These are phyloP conservation scores for Calephelis perditalis DNA, from an alignment of 2,888 invertebrate species.

Conservation along the genomic window DNA sequence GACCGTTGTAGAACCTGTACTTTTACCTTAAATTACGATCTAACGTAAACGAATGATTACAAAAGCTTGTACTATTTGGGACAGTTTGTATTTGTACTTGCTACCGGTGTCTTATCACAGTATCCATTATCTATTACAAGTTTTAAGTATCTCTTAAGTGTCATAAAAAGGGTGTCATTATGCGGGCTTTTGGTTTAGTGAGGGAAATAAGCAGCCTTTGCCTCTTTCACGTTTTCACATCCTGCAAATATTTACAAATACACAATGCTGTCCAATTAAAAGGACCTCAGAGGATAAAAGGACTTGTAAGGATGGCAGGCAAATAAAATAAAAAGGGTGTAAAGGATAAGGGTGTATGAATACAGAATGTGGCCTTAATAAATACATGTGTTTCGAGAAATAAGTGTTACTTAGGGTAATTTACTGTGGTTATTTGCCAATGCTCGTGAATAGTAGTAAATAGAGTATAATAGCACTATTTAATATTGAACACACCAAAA, in stretches of 20 bases:
- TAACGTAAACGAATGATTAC: too few species aligned
- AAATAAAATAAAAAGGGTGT: constrained; percentile 5
- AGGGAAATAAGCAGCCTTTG: background rate
- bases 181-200: constrained; percentile 4
- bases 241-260: constrained; percentile 6
- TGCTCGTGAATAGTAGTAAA: too few species aligned
- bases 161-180: background rate
- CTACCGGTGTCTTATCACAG: background rate
- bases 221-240: background rate
- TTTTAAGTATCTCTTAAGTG: background rate
- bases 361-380: background rate
- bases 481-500: too few species aligned
- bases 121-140: too few species aligned
- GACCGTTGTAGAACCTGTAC: too few species aligned
- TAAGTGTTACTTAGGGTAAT: too few species aligned
- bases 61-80: too few species aligned
- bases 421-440: too few species aligned
- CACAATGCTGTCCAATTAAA: constrained; percentile 12
- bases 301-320: background rate
- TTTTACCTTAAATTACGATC: background rate
- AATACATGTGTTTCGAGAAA: background rate
- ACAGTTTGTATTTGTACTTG: background rate
- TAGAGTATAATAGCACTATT: too few species aligned
- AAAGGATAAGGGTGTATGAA: constrained; percentile 10
- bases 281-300: constrained; percentile 4